Evolutionary conservation across 2,888 invertebrate species (phyloP), one percentile per base, ranked within the genome.

Genomic region (Zhuqinia jingwanae): DNA sequence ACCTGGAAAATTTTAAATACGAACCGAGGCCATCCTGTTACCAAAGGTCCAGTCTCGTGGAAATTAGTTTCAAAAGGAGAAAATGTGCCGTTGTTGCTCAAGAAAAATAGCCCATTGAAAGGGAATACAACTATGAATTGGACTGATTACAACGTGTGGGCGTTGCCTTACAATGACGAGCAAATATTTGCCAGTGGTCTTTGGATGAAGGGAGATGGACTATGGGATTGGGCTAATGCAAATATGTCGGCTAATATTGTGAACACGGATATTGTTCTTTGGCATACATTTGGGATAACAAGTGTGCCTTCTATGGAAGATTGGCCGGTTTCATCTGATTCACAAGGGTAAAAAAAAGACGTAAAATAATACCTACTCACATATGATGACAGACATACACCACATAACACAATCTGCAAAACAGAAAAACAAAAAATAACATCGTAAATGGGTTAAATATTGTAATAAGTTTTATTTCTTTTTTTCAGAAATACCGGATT

Each of bases 141-240:
- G 78, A 58, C 27, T 11, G 78, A 87, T 25, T 60, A 82, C 20
- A 85, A 68, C 45, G 3, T 84, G 30, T 87, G 87, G 87, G 84
- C 79, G 27, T 47, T 68, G 6, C 83, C 83, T 1, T 80, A 79
- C 75, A 60, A 77, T 68, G 80, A 81, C 6, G 68, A 81, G 22
- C 88, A 88, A 60, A 50, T 88, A 8, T 85, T 36, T 22, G 85
- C 85, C 8, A 70, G 76, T 17, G 88, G 88, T n/a, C 63, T 68
- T n/a, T 85, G 45, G 36, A 30, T 85, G 80, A 70, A 85, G 30
- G 20, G 22, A 11, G 87, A 88, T 58, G 87, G 87, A 15, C 42
- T 88, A 15, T 30, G 58, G 15, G 77, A 68, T 17, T 88, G 88
- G 88, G 68, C 56, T 8, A 20, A 70, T 10, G 65, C 13, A 42